Base-by-base conservation (phyloP, 30 jellyfish, hydroid and myxozoan genomes). In the Pseudorhiza aurosa region DNA sequence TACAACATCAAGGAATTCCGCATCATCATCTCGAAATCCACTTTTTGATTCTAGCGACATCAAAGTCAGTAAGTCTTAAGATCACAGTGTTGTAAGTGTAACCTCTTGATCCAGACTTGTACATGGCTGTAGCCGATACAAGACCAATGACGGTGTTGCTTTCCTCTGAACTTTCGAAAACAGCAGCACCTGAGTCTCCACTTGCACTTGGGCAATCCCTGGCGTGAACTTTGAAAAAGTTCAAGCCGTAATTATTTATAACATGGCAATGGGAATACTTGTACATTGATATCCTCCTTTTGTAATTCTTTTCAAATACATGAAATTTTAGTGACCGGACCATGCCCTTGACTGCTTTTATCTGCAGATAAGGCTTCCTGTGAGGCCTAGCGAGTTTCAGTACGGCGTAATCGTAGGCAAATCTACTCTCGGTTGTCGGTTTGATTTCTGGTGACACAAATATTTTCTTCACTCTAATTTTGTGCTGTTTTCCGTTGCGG, bases 101-200 rank as follows among this genome's bases (percentile, higher is more conserved):
- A 0, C 77, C 65, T n/a, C 68, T 60, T 0, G 75, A 36, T 2
- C 42, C 56, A 0, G 72, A 21, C 22, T 77, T 65, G 84, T 63
- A 80, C 17, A 0, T 80, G 0, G 77, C 91, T 10, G 55, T 18
- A 4, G 84, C 91, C 10, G 91, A 64, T 10, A 80, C 36, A 6
- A 80, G 50, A 6, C 91, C 91, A 24, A 80, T 80, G 28, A 80
- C 31, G 1, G 83, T 19, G 21, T 25, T 35, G n/a, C 58, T 27
- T 6, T 36, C 31, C 6, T 55, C 59, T 0, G 59, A 50, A 11
- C 46, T 14, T n/a, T 80, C 84, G 29, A 82, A 82, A 45, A 58
- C 87, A 4, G 94, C 82, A 25, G 87, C 40, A 10, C 94, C 94
- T 24, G 94, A 82, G 17, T 69, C 55, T 0, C 94, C 94, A 4